phyloP scores from a whole-genome alignment of 2,888 invertebrate genomes.

The Leptinotarsa tumamoca region DNA sequence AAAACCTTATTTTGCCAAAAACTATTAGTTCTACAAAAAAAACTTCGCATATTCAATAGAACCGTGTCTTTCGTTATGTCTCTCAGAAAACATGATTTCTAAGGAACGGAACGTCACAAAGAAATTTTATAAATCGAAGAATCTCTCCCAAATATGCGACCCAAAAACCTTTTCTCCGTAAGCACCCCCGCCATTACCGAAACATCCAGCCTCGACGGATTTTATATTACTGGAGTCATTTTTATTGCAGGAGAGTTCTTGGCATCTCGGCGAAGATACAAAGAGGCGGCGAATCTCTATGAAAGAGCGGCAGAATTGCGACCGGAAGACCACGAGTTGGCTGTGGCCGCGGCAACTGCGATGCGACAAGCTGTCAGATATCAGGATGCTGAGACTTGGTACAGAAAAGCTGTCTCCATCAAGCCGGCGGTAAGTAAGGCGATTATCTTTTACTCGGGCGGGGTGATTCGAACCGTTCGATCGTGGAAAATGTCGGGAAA shows the following conservation, averaged over 20 bases:
- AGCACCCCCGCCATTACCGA: constrained; percentile 10
- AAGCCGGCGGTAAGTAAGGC: constrained; percentile 64
- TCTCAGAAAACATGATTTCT: neutral
- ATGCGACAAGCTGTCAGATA: constrained; percentile 85
- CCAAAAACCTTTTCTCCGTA: neutral
- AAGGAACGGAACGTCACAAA: neutral
- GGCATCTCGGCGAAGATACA: constrained; percentile 80
- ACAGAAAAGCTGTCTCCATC: constrained; percentile 74
- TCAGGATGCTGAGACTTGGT: constrained; percentile 88
- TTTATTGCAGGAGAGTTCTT: constrained; percentile 84
- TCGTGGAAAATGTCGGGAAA: neutral
- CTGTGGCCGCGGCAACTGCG: constrained; percentile 90
- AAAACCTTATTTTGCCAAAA: no score
- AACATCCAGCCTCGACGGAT: neutral
- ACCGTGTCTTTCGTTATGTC: no score
- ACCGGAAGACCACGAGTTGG: constrained; percentile 84
- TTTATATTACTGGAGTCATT: constrained; percentile 11
- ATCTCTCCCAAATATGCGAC: neutral
- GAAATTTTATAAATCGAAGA: neutral
- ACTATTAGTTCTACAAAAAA: no score
- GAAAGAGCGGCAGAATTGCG: constrained; percentile 82
- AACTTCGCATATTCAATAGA: no score
- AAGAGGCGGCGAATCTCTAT: constrained; percentile 86
- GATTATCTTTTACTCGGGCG: constrained; percentile 16
- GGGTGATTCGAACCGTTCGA: neutral